Percentiles rank a stretch among this genome's conserved stretches.
These are phyloP conservation scores for Toxotes chatareus DNA, from an alignment of 2,113 vertebrate genomes.

Conservation along the genomic window DNA sequence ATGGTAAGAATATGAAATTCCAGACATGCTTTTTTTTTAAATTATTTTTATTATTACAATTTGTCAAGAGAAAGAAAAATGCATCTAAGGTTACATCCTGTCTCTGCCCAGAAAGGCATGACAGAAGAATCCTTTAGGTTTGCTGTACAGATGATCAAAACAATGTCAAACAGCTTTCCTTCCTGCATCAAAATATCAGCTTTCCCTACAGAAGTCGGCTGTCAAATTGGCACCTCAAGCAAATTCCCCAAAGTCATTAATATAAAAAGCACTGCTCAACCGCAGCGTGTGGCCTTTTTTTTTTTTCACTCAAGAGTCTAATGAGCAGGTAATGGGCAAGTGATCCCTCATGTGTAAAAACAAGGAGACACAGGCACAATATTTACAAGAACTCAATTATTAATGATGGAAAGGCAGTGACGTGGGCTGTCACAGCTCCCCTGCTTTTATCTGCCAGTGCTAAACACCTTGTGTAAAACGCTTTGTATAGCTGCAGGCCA, in stretches of 20 bases:
- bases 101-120: not conserved
- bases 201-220: slow-evolving; percentile 1
- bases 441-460: slow-evolving; percentile 36
- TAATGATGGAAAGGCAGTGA: slow-evolving; percentile 57
- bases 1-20: slow-evolving; percentile 82
- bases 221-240: slow-evolving; percentile 39
- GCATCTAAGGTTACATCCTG: not conserved
- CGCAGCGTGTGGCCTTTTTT: slow-evolving; percentile 30
- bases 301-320: slow-evolving; percentile 45
- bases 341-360: slow-evolving; percentile 58
- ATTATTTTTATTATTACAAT: too few species aligned
- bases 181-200: slow-evolving; percentile 32
- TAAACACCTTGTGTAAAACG: slow-evolving; percentile 35
- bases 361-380: slow-evolving; percentile 49
- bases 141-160: slow-evolving; percentile 6
- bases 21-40: not conserved
- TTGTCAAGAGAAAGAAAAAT: too few species aligned
- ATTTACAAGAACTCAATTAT: slow-evolving; percentile 74
- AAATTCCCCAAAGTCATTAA: slow-evolving; percentile 58
- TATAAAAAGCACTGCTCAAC: slow-evolving; percentile 43
- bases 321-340: slow-evolving; percentile 65
- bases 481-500: slow-evolving; percentile 22
- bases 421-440: slow-evolving; percentile 57
- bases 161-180: slow-evolving; percentile 11
- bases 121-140: not conserved